Evolutionary conservation across 1,140 invertebrate genomes (phyloP), one percentile per base, ranked within the genome.

Genomic region (Dendrolimus punctatus): DNA sequence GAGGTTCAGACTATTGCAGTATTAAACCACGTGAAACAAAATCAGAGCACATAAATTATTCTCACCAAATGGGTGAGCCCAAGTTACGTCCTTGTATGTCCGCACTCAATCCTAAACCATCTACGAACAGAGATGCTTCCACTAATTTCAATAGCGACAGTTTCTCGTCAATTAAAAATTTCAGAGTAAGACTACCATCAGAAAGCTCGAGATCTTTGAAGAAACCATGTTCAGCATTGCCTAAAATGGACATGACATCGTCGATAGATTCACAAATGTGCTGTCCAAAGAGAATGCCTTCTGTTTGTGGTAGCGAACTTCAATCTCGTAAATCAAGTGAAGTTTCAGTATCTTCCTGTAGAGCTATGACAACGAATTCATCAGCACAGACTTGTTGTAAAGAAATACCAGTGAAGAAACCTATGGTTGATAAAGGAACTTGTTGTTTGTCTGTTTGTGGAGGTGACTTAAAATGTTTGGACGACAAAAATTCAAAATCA

Each of bases 81-180:
- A 54, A 51, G 23, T n/a, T 59, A 23, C 7, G 48, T 10, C n/a
- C 43, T 6, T 51, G 49, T 40, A 59, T 51, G n/a, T 54, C 57
- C 9, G 36, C 39, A 9, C 39, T 8, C 8, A 44, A 10, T 23
- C 5, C 47, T 8, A 53, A 53, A 10, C 6, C 23, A 40, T 38
- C 46, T 7, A 43, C 10, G 10, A 51, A 40, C 2, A 10, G 40
- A 53, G 40, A 40, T 39, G 43, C 40, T 5, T 23, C 10, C 7
- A 51, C 41, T 39, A 42, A 49, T 8, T 10, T 53, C 47, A 7
- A 10, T 38, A 42, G 40, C 4, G 6, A 9, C 23, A 42, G 1
- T 45, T 43, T 40, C n/a, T 9, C 5, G 5, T 39, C 45, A 8
- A 37, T 37, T 6, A 46, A 53, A 46, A 23, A 4, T 46, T 46